These are phyloP conservation scores for Ditylenchus dipsaci DNA, from an alignment of 1,140 invertebrate genomes.

Conservation along the genomic window DNA sequence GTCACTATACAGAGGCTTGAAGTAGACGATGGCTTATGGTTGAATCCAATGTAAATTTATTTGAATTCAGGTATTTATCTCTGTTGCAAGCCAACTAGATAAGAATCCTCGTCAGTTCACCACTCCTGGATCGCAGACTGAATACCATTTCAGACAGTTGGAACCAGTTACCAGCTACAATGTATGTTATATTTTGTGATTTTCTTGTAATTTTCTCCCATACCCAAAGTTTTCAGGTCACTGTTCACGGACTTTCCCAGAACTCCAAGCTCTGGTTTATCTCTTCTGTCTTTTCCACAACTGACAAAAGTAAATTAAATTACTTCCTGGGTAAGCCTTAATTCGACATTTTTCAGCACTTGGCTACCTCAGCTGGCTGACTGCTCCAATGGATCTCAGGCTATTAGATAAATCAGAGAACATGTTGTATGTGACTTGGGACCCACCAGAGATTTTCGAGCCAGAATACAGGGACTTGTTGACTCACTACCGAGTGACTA, in stretches of 20 bases:
- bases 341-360: constrained; percentile 15
- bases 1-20: too few relatives aligned
- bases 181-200: too few relatives aligned
- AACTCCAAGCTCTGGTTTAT: constrained; percentile 53
- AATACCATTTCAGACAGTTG: constrained; percentile 53
- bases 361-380: constrained; percentile 39
- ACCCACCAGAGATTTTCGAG: constrained; percentile 56
- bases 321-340: neutral
- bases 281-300: constrained; percentile 51
- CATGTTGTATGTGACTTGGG: constrained; percentile 57
- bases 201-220: too few relatives aligned
- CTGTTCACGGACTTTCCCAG: constrained; percentile 45
- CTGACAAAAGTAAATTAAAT: constrained; percentile 25
- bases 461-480: constrained; percentile 51
- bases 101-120: constrained; percentile 42
- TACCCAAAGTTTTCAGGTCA: constrained; percentile 23
- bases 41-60: constrained; percentile 3
- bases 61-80: constrained; percentile 37
- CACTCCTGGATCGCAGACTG: constrained; percentile 34
- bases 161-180: constrained; percentile 51
- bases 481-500: constrained; percentile 57
- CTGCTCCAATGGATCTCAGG: constrained; percentile 48
- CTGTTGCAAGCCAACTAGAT: constrained; percentile 44
- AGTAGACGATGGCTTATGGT: too few relatives aligned
- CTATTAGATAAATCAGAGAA: constrained; percentile 56